Evolutionary conservation across 2,797 vertebrate species (phyloP).

Genomic region (Mormyrops attenuatus): DNA sequence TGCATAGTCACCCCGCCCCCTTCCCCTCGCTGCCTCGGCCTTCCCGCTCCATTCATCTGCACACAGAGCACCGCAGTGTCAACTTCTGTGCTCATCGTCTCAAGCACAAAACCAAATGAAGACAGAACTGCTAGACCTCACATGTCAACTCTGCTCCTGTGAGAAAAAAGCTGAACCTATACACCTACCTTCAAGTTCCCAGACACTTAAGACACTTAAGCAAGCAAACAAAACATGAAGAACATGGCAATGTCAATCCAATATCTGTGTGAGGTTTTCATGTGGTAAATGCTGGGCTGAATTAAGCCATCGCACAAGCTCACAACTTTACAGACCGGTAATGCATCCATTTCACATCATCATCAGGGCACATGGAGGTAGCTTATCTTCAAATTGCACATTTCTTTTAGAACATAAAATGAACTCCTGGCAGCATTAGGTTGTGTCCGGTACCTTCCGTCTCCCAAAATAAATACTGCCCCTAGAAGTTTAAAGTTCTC

Average conservation of each 20-base stretch:
- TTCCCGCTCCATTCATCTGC: conserved; percentile 11
- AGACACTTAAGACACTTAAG: not conserved
- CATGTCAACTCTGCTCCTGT: conserved; percentile 43
- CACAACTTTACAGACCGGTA: not conserved
- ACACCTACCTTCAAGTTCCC: not conserved
- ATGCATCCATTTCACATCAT: not conserved
- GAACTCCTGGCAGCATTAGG: not conserved
- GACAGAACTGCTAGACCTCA: not conserved
- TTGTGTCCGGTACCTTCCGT: not conserved
- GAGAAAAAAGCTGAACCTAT: conserved; percentile 35
- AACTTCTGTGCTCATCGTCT: not conserved
- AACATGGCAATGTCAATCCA: not conserved
- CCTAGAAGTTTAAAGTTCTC: not conserved
- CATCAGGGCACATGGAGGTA: not conserved
- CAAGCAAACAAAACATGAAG: not conserved
- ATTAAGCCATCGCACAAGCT: not conserved
- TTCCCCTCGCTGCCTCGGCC: not conserved
- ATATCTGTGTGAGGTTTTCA: not conserved
- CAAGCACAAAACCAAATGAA: not conserved
- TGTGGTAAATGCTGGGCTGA: not conserved
- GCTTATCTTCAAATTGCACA: not conserved
- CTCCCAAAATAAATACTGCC: not conserved
- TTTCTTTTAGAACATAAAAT: not conserved
- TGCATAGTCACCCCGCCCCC: conserved; percentile 20
- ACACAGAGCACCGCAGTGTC: conserved; percentile 30